Evolutionary conservation across 2,113 vertebrate species (phyloP), one percentile per base, ranked within the genome.

Genomic region (Serilophus lunatus): DNA sequence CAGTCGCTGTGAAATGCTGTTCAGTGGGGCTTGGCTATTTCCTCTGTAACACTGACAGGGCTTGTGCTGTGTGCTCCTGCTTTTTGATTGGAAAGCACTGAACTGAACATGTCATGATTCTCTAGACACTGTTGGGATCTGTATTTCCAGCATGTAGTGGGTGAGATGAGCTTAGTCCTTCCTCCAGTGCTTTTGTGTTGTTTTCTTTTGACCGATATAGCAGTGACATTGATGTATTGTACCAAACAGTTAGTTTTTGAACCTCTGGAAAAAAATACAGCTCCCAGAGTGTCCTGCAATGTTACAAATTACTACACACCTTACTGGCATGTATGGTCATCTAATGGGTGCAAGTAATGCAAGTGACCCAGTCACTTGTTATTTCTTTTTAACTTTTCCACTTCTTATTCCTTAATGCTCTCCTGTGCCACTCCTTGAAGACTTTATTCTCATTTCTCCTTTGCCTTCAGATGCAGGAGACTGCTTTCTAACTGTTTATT

Each of bases 21-120:
- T 88, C 90, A 72, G 74, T n/a, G 11, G 28, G n/a, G 86, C 47
- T 96, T 85, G 71, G 91, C 90, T 53, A 38, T 87, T 83, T 94
- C 54, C 75, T 92, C 72, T 70, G 63, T 65, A 70, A 23, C 45
- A 11, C 84, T 90, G 91, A 64, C 50, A 70, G 91, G 45, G 13
- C 57, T 88, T 68, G 72, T 75, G n/a, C n/a, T 51, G 33, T 42
- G 49, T 88, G 57, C 68, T 89, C 35, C 68, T 57, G 66, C 17
- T 63, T 40, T 86, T 65, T 66, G 68, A 25, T 36, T 71, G 82
- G 68, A 60, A 88, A 94, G 38, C 26, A 26, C 33, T 74, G 71
- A 59, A 44, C 60, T 56, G 91, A 91, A 44, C 18, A 17, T 13
- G 4, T 14, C 9, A 23, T 60, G 77, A 42, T 57, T 45, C 50